phyloP scores from a whole-genome alignment of 2,888 invertebrate genomes.

The Miltochrista miniata region DNA sequence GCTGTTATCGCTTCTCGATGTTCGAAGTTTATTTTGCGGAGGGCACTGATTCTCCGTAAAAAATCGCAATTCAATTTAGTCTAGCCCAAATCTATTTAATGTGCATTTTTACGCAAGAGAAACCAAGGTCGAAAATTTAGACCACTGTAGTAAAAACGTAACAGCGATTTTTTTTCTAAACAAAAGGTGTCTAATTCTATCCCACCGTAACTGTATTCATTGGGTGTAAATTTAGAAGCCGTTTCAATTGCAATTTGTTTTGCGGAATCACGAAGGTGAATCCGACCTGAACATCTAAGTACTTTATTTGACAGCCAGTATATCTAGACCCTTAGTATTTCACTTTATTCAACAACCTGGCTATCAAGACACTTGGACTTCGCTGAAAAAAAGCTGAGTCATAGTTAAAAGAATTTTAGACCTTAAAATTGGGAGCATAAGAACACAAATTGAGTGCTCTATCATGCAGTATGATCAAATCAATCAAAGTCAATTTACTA shows the following conservation, averaged over 20 bases:
- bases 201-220: conserved; percentile 16
- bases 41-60: too few relatives aligned
- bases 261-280: conserved; percentile 44
- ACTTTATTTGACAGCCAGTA: conserved; percentile 27
- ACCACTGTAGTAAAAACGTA: neutral
- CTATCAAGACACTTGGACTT: neutral
- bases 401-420: conserved; percentile 26
- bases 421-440: conserved; percentile 34
- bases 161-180: neutral
- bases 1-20: too few relatives aligned
- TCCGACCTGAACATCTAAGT: conserved; percentile 43
- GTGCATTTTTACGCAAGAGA: too few relatives aligned
- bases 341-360: neutral
- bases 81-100: too few relatives aligned
- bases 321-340: conserved; percentile 18
- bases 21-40: too few relatives aligned
- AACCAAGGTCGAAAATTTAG: neutral
- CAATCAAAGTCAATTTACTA: conserved; percentile 16
- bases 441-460: conserved; percentile 20
- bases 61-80: too few relatives aligned
- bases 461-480: conserved; percentile 18
- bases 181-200: conserved; percentile 8
- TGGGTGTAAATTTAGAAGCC: conserved; percentile 27
- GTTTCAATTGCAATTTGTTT: conserved; percentile 54
- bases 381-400: neutral